A percentile compares a stretch with the other conserved stretches of the same genome.
These are phyloP conservation scores for Chamaetylas fuelleborni DNA, from an alignment of 2,113 vertebrate genomes.

Conservation along the genomic window DNA sequence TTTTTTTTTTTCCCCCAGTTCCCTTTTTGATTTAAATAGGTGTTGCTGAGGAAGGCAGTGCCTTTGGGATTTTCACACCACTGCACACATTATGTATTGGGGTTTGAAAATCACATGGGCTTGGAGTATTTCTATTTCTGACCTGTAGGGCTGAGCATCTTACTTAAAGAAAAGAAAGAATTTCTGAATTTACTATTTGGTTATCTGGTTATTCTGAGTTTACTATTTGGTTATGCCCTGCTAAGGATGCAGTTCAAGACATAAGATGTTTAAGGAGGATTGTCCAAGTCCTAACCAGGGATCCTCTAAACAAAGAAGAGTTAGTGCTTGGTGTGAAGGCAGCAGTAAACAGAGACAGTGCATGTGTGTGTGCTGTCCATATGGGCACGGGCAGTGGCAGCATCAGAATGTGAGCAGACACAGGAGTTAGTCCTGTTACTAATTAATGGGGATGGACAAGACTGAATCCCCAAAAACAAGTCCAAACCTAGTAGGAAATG, in stretches of 20 bases:
- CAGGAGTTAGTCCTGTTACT: not conserved
- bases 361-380: fast-evolving
- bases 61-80: not conserved
- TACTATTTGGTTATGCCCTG: not conserved
- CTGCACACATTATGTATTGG: not conserved
- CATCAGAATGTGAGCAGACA: not conserved
- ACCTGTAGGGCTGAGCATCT: not conserved
- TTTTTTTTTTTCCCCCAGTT: not conserved
- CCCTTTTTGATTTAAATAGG: not conserved
- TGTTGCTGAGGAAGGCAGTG: not conserved
- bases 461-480: not conserved
- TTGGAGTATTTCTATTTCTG: not conserved
- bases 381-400: not conserved
- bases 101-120: not conserved
- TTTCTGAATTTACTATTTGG: not conserved
- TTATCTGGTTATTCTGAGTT: not conserved
- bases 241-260: not conserved
- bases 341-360: not conserved
- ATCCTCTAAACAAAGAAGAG: not conserved
- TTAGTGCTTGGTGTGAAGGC: not conserved
- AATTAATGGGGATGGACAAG: not conserved
- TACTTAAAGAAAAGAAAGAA: not conserved
- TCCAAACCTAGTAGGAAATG: not conserved
- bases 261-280: not conserved
- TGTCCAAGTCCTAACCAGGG: not conserved